A percentile compares a stretch with the other conserved stretches of the same genome.
Evolutionary conservation across 2,113 vertebrate genomes (phyloP).

Genomic region (Acinonyx jubatus): DNA sequence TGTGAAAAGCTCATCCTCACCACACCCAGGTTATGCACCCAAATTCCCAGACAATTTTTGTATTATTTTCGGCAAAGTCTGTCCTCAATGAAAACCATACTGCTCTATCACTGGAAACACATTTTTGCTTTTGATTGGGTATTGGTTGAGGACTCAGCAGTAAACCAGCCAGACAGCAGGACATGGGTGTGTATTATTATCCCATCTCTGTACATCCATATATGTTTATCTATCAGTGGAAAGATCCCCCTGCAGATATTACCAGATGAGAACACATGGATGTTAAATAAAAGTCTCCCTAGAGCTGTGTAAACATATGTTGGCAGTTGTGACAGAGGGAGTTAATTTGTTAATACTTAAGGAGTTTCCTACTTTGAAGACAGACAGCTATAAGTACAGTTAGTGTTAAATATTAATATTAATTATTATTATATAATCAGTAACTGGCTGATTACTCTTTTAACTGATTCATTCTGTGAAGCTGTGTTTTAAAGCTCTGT

Average conservation of each 20-base stretch:
- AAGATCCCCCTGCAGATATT: background rate
- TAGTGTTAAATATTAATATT: constrained; percentile 34
- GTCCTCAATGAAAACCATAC: constrained; percentile 74
- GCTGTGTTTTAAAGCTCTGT: background rate
- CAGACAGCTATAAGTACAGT: background rate
- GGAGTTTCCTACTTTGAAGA: constrained; percentile 11
- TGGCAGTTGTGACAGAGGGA: background rate
- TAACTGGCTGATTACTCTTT: background rate
- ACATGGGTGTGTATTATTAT: background rate
- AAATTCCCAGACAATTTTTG: constrained; percentile 79
- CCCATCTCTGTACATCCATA: background rate
- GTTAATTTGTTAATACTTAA: constrained; percentile 46
- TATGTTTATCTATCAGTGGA: background rate
- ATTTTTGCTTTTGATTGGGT: constrained; percentile 52
- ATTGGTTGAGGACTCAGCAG: constrained; percentile 35
- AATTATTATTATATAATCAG: constrained; percentile 43
- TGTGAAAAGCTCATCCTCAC: constrained; percentile 38
- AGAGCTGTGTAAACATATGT: constrained; percentile 12
- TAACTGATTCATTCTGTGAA: constrained; percentile 38
- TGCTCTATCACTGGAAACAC: constrained; percentile 17
- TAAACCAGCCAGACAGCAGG: background rate
- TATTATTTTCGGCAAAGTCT: constrained; percentile 63
- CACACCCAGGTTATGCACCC: constrained; percentile 77
- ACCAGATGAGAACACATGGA: background rate
- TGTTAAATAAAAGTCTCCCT: constrained; percentile 2